Evolutionary conservation across 92 coral and sea anemone species (phyloP), one percentile per base, ranked within the genome.

Genomic region (Phenganax stokvisi): DNA sequence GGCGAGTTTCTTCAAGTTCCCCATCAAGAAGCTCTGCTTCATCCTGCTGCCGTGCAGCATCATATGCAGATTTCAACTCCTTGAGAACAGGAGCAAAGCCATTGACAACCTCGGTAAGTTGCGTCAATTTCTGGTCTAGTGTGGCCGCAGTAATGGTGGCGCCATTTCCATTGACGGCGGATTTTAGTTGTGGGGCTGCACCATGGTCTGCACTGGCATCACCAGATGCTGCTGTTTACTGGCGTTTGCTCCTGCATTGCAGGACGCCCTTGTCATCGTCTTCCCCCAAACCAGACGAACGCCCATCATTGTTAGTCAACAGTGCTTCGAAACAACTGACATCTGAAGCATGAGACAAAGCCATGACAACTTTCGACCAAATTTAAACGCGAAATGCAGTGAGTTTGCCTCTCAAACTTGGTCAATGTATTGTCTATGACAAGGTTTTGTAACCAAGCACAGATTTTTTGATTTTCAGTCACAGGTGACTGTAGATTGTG

Each of bases 1-100:
- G n/a, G n/a, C n/a, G n/a, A n/a, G n/a, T n/a, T n/a, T 59, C 8
- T 25, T 66, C 72, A 27, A 66, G 0, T 66, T 27, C 52, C 4
- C 72, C 72, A 12, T 31, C 72, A 66, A 53, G 37, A 31, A 9
- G 2, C 2, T 17, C 16, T 10, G 54, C 54, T 7, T 25, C 54
- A 20, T 68, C 73, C 73, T 68, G 73, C 73, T 68, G 73, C 73
- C 29, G 73, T 7, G 54, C 73, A 68, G 73, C 53, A 68, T 68
- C 15, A 68, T 68, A 68, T 10, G 73, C 73, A 28, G n/a, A 10
- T 68, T 68, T 68, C 7, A 68, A 54, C 16, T 68, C 2, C 29
- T 68, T 12, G n/a, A 68, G n/a, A 3, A 68, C 73, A 29, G 73
- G 73, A 28, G 73, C 73, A 68, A 68, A 20, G 8, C 37, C 0